Evolutionary conservation across 2,797 vertebrate species (phyloP), one percentile per base, ranked within the genome.

Genomic region (Phoebastria nigripes): DNA sequence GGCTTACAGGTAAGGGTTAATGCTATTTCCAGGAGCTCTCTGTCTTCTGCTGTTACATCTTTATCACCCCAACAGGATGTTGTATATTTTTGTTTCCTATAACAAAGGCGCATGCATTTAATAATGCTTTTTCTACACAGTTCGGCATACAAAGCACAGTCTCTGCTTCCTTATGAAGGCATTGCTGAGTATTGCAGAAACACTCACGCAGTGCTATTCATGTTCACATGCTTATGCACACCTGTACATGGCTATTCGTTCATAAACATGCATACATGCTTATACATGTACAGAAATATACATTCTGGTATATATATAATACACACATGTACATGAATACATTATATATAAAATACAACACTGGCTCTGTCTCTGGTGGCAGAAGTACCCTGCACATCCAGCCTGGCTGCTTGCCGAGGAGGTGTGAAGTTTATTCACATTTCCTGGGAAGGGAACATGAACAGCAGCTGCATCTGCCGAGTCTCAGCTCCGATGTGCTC

Each of bases 401-500:
- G 28, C 6, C 42, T 46, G 33, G 26, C 42, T 65, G 16, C 31
- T 73, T 54, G 26, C 39, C 2, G 7, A 52, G 31, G 26, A 91
- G 28, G 5, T 87, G 49, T 16, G 51, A 82, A 3, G 26, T 37
- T 89, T 70, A 62, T 44, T 26, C 42, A 19, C 0, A 0, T 65
- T 87, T 87, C 29, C 55, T 15, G 26, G 39, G 37, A 63, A 76
- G 9, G 19, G 20, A 76, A 56, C 14, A 37, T 0, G 6, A 87
- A 8, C 49, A 71, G 61, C 47, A 70, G 37, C 77, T 89, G 69
- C 1, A 0, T 14, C 41, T 72, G n/a, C 44, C 3, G 17, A n/a
- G 13, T 24, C 59, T 77, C 42, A 41, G 46, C 46, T 86, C 54
- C 0, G 2, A 24, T 3, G 4, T 0, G 2, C 15, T 87, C 0